phyloP scores from a whole-genome alignment of 2,113 vertebrate species.

The Seriola quinqueradiata region DNA sequence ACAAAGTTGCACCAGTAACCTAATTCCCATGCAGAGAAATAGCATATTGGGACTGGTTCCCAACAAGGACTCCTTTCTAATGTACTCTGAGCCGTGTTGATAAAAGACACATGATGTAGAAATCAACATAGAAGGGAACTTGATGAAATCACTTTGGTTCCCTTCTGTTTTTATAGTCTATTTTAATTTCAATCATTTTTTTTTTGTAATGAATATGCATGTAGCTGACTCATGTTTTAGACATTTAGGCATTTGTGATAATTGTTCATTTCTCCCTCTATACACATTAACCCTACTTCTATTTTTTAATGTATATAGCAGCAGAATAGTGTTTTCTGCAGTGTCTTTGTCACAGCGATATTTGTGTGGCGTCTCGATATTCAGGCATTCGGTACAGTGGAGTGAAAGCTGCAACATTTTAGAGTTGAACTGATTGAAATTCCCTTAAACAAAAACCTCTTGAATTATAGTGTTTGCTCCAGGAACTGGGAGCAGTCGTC shows the following conservation, averaged over 20 bases:
- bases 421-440: constrained; percentile 49
- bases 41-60: constrained; percentile 77
- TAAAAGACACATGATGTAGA: constrained; percentile 59
- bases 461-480: constrained; percentile 46
- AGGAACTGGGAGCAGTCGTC: constrained; percentile 47
- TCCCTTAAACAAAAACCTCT: constrained; percentile 32
- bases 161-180: constrained; percentile 45
- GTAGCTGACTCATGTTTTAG: constrained; percentile 72
- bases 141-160: constrained; percentile 45
- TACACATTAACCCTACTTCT: constrained; percentile 59
- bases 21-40: constrained; percentile 37
- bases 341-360: constrained; percentile 41
- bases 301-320: constrained; percentile 64
- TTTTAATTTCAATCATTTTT: constrained; percentile 48
- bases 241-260: constrained; percentile 53
- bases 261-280: constrained; percentile 44
- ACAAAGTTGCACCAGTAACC: constrained; percentile 38
- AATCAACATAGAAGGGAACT: constrained; percentile 55
- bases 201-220: constrained; percentile 70
- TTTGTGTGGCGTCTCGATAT: constrained; percentile 58
- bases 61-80: constrained; percentile 61
- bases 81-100: constrained; percentile 76
- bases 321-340: constrained; percentile 59
- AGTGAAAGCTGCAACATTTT: constrained; percentile 59
- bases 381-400: constrained; percentile 63